These are phyloP conservation scores for Macrocentrus cingulum DNA, from an alignment of 1,140 invertebrate genomes.

Conservation along the genomic window DNA sequence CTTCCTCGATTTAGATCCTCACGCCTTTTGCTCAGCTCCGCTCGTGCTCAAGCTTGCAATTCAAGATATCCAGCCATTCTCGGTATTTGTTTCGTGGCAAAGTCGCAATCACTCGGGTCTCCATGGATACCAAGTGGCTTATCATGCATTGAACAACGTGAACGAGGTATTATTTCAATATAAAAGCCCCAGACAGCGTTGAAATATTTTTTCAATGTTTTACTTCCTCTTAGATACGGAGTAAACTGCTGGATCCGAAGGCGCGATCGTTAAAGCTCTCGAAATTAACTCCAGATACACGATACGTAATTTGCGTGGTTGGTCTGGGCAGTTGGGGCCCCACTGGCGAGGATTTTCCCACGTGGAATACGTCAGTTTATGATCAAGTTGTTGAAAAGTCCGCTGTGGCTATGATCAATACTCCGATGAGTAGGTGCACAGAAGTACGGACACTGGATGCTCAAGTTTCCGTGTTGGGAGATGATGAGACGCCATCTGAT, in stretches of 20 bases:
- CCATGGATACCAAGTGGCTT: conserved; percentile 82
- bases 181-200: background rate
- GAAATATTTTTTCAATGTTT: too few relatives aligned
- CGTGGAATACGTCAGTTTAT: conserved; percentile 55
- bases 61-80: conserved; percentile 84
- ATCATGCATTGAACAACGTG: conserved; percentile 72
- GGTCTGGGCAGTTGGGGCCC: conserved; percentile 74
- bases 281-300: conserved; percentile 73
- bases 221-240: conserved; percentile 63
- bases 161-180: conserved; percentile 51
- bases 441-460: conserved; percentile 75
- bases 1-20: conserved; percentile 76
- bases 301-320: conserved; percentile 83
- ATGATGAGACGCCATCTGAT: conserved; percentile 68
- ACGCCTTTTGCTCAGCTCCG: conserved; percentile 79
- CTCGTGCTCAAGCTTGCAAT: conserved; percentile 79
- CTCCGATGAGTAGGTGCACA: conserved; percentile 73
- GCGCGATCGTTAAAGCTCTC: conserved; percentile 73
- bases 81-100: conserved; percentile 86
- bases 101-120: conserved; percentile 84
- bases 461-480: conserved; percentile 67
- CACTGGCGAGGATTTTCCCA: conserved; percentile 43
- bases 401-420: conserved; percentile 68
- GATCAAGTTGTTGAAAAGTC: conserved; percentile 50
- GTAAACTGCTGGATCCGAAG: conserved; percentile 70